These are phyloP conservation scores for Trididemnum nubilum DNA, from an alignment of 23 tunicate genomes.

Conservation along the genomic window DNA sequence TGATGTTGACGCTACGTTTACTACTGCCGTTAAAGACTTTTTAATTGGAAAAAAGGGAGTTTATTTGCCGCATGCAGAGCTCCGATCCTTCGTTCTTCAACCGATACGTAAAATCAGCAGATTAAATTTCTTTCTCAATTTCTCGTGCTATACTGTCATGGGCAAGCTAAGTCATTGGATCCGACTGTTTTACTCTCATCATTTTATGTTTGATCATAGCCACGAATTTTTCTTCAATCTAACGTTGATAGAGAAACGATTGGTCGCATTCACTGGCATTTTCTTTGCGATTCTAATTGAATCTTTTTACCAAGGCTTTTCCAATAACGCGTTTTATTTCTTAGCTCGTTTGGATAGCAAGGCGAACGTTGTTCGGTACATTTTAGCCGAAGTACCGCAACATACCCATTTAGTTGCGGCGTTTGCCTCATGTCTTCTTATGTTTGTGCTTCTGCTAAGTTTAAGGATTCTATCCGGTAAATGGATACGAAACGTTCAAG, in stretches of 20 bases:
- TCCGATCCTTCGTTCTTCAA: not conserved
- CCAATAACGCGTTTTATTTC: slow-evolving; percentile 32
- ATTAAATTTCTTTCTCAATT: not conserved
- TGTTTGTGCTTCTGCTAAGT: not conserved
- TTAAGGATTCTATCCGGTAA: slow-evolving; percentile 32
- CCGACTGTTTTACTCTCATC: not conserved
- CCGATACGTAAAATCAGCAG: not conserved
- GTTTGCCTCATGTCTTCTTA: not conserved
- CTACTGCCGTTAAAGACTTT: not conserved
- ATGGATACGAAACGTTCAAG: slow-evolving; percentile 50
- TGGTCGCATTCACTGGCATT: slow-evolving; percentile 16
- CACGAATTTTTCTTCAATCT: slow-evolving; percentile 24
- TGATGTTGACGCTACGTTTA: not conserved
- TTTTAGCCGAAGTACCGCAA: not conserved
- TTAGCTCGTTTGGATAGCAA: not conserved
- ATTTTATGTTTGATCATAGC: slow-evolving; percentile 3
- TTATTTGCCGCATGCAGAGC: slow-evolving; percentile 33
- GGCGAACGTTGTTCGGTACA: not conserved
- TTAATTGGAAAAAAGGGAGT: slow-evolving; percentile 11
- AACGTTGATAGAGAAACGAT: slow-evolving; percentile 37
- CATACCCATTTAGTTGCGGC: not conserved
- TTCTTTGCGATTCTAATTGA: slow-evolving; percentile 13
- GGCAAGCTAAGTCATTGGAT: not conserved
- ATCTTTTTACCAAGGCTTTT: slow-evolving; percentile 40
- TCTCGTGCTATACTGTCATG: not conserved